Conservation (phyloP, 2,797 vertebrate species). For the Anableps anableps region DNA sequence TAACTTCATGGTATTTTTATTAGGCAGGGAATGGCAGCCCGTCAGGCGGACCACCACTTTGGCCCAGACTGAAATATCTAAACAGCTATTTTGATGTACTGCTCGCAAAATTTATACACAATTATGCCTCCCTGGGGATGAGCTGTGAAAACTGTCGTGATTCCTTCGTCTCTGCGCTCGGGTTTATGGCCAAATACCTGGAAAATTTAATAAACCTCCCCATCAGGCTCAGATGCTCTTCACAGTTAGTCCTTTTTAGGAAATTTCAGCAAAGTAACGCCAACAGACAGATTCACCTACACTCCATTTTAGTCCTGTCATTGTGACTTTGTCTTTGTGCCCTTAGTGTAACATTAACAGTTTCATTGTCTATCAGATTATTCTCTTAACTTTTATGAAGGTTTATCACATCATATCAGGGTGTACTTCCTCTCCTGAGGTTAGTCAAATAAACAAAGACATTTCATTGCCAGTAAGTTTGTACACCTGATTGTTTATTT, state of each 20-base stretch:
- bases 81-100: constrained; percentile 32
- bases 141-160: constrained; percentile 26
- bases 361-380: constrained; percentile 17
- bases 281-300: background rate
- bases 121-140: constrained; percentile 29
- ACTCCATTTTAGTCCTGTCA: background rate
- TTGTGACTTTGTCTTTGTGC: background rate
- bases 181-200: constrained; percentile 13
- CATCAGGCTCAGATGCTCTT: constrained; percentile 9
- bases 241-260: constrained; percentile 2
- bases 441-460: constrained; percentile 29
- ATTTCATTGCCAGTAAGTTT: constrained; percentile 41
- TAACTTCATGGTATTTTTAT: constrained; percentile 36
- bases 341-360: constrained; percentile 40
- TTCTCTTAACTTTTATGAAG: constrained; percentile 33
- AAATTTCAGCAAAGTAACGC: background rate
- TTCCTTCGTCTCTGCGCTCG: constrained; percentile 10
- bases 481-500: constrained; percentile 42
- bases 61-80: constrained; percentile 22
- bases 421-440: constrained; percentile 33
- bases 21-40: constrained; percentile 14
- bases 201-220: constrained; percentile 1
- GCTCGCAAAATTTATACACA: constrained; percentile 15
- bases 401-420: constrained; percentile 33
- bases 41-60: constrained; percentile 20